Evolutionary conservation across 2,113 vertebrate species (phyloP), one percentile per base, ranked within the genome.

Genomic region (Saguinus midas): DNA sequence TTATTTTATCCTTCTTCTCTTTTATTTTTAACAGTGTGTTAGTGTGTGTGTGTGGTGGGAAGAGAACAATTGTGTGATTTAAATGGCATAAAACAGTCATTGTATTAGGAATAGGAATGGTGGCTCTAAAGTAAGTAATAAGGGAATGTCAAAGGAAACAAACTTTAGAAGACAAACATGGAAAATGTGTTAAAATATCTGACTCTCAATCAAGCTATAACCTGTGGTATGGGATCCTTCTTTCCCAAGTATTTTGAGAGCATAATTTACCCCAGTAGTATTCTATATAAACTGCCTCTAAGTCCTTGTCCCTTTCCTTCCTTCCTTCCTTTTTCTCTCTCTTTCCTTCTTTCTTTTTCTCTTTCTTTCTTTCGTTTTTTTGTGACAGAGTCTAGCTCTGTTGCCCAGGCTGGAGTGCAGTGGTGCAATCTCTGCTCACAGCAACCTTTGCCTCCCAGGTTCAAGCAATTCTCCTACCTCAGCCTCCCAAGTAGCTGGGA

Each of bases 261-360:
- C 57, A 12, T 86, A 75, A 86, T 64, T 58, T 84, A 78, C 52
- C 80, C 52, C 87, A 82, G 64, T 16, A 87, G 61, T 92, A 79
- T 91, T 87, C 82, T 93, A 68, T 20, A 45, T n/a, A 85, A 94
- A 94, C 64, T 70, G 23, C 48, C 27, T 89, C 80, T 80, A 83
- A 90, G 88, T 85, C 4, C 35, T 57, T 86, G 66, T 64, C 61
- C 27, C 29, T 6, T 64, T 4, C 17, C 3, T 52, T 52, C 50
- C 50, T 52, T 52, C 52, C 52, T 52, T 17, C 14, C 14, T 52
- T 52, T 16, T 4, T 17, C 5, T 5, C 17, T 16, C 14, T 17
- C 25, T 23, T 57, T 21, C 23, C 10, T 21, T 9, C 27, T 61
- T 64, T 29, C 50, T 52, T 6, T 52, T 5, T 52, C 16, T 52